A percentile compares a stretch with the other conserved stretches of the same genome.
phyloP scores from a whole-genome alignment of 53 echinoderm and acorn worm genomes.

The Apostichopus leukothele region DNA sequence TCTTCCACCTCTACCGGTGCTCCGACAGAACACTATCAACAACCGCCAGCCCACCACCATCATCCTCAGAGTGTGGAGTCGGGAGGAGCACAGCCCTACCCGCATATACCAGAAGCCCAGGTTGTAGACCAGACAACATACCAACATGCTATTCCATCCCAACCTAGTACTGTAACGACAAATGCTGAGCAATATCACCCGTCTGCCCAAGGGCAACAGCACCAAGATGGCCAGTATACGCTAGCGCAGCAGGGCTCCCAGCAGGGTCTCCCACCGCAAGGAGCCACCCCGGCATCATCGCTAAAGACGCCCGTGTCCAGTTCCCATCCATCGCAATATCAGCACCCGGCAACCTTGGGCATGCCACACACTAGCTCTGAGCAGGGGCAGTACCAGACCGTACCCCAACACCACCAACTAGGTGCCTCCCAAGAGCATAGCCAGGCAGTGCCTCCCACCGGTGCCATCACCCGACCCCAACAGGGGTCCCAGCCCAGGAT shows the following conservation, averaged over 20 bases:
- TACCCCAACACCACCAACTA: constrained; percentile 27
- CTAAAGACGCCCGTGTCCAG: constrained; percentile 7
- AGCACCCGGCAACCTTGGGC: constrained; percentile 18
- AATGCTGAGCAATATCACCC: constrained; percentile 12
- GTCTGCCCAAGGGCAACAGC: constrained; percentile 30
- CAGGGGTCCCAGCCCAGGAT: constrained; percentile 39
- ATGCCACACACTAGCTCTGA: constrained; percentile 40
- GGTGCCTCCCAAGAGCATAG: constrained; percentile 48
- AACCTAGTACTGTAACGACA: constrained; percentile 34
- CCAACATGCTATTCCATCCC: constrained; percentile 26
- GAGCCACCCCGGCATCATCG: not conserved
- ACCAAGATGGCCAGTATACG: not conserved
- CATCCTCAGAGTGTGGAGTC: constrained; percentile 41
- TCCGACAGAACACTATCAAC: constrained; percentile 42
- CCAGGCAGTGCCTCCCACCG: constrained; percentile 48
- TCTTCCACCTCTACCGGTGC: constrained; percentile 42
- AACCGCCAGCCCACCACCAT: constrained; percentile 34
- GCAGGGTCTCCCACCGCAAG: not conserved
- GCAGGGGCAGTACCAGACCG: constrained; percentile 43
- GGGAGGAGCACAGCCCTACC: constrained; percentile 6
- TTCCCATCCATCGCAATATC: constrained; percentile 32
- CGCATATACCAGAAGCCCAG: constrained; percentile 22
- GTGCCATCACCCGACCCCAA: constrained; percentile 32
- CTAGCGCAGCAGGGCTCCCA: not conserved
- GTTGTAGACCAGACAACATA: constrained; percentile 26